These are phyloP conservation scores for Manis pentadactyla DNA, from an alignment of 2,797 vertebrate species.

Conservation along the genomic window DNA sequence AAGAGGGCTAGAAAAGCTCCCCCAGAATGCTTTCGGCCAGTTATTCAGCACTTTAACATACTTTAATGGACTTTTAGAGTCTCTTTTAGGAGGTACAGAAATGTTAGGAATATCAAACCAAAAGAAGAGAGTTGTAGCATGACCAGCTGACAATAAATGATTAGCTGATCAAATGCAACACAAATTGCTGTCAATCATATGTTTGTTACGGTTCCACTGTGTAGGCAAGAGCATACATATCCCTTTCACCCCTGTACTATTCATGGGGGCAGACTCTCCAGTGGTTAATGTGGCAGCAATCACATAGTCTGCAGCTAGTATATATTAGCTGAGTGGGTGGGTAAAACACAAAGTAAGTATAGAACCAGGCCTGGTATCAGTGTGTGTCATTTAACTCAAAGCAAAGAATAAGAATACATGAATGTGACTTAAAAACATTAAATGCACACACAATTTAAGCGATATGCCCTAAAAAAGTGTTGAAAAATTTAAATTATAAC, in stretches of 20 bases:
- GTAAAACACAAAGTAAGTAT: not conserved
- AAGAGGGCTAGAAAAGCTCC: not conserved
- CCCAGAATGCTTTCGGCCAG: not conserved
- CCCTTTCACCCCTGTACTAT: not conserved
- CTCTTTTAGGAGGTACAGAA: not conserved
- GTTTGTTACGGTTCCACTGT: not conserved
- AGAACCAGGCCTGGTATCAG: not conserved
- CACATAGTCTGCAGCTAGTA: not conserved
- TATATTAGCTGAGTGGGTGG: not conserved
- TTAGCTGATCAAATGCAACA: not conserved
- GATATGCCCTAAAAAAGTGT: not conserved
- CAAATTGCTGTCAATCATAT: not conserved
- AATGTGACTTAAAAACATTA: not conserved
- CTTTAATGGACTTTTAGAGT: not conserved
- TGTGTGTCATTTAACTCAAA: not conserved
- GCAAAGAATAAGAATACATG: not conserved
- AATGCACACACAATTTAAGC: not conserved
- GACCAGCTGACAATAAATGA: not conserved
- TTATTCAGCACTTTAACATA: not conserved
- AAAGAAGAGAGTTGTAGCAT: not conserved
- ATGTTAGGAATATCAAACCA: constrained; percentile 37
- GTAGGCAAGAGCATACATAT: not conserved
- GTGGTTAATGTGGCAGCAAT: not conserved
- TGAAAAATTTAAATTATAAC: not conserved
- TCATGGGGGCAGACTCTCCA: not conserved